Evolutionary conservation across 2,113 vertebrate genomes (phyloP), one percentile per base, ranked within the genome.

Genomic region (Holacanthus passer): DNA sequence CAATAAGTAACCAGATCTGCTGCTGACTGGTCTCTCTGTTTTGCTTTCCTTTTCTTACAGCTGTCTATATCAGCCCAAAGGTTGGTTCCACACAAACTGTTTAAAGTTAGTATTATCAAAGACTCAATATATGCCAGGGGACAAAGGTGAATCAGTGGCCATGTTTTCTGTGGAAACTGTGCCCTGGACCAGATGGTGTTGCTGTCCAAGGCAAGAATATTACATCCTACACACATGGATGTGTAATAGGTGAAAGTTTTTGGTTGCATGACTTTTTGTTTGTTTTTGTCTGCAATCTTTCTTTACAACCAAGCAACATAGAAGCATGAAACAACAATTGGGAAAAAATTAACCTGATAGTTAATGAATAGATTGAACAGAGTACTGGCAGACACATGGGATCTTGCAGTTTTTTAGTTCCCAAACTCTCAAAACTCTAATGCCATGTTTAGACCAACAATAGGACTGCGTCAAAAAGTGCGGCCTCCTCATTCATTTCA

Each of bases 101-200:
- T 79, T 53, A 75, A 77, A 82, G 31, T 53, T 64, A 48, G 58
- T 19, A 71, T 77, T 71, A 81, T 82, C 77, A 83, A 60, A 64
- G 5, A 60, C 60, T 79, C 43, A 6, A 24, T 72, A 39, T 75
- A 76, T 39, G 60, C 72, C 70, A 72, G 52, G 48, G 52, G 47
- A 79, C 83, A 77, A 80, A 88, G 68, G 68, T 72, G 41, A 84
- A 74, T 76, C 65, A 76, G 69, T 76, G 45, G 29, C n/a, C 72
- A 17, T 41, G 71, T 55, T 81, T 78, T 78, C 48, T 60, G 22
- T 9, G 79, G 47, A 65, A 66, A 43, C 58, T 20, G 56, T 56
- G 35, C 66, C 47, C 47, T 43, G n/a, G 39, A 83, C 31, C 29
- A n/a, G 47, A 63, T 4, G 7, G 35, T 10, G 67, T 79, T 32